Evolutionary conservation across 2,888 invertebrate genomes (phyloP).

Genomic region (Macrosiphum euphorbiae): DNA sequence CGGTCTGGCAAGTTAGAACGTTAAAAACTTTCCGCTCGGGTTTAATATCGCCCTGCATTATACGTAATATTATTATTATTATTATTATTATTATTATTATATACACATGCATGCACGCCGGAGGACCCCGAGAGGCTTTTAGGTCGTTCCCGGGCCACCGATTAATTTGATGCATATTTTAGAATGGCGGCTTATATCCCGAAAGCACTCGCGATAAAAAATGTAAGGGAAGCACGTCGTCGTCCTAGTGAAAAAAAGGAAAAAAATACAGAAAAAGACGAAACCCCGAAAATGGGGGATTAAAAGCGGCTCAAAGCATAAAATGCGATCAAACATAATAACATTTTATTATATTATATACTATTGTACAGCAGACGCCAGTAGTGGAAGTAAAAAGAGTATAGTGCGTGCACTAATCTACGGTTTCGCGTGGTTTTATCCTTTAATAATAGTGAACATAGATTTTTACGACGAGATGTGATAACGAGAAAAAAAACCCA

Average conservation of each 20-base stretch:
- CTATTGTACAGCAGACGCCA: neutral
- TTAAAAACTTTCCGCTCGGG: constrained; percentile 57
- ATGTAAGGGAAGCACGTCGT: constrained; percentile 46
- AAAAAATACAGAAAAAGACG: neutral
- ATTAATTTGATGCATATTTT: constrained; percentile 64
- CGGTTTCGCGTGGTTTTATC: neutral
- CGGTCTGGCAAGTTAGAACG: constrained; percentile 60
- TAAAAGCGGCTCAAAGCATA: constrained; percentile 42
- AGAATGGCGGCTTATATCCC: constrained; percentile 49
- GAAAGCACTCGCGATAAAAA: constrained; percentile 51
- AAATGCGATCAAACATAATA: constrained; percentile 43
- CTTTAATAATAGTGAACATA: neutral
- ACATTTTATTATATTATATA: neutral
- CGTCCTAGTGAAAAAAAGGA: neutral
- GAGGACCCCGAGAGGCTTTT: constrained; percentile 58
- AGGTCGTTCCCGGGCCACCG: constrained; percentile 63
- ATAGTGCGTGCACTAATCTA: neutral
- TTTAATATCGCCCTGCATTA: constrained; percentile 52
- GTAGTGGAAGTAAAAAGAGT: neutral
- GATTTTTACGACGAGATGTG: constrained; percentile 12
- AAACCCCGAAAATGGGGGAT: constrained; percentile 14
- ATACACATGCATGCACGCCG: neutral
- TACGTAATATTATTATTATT: constrained; percentile 11
- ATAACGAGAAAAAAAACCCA: neutral
- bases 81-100: neutral